Base-by-base conservation (phyloP, 2,888 invertebrate genomes). In the Drosophila diplacantha region DNA sequence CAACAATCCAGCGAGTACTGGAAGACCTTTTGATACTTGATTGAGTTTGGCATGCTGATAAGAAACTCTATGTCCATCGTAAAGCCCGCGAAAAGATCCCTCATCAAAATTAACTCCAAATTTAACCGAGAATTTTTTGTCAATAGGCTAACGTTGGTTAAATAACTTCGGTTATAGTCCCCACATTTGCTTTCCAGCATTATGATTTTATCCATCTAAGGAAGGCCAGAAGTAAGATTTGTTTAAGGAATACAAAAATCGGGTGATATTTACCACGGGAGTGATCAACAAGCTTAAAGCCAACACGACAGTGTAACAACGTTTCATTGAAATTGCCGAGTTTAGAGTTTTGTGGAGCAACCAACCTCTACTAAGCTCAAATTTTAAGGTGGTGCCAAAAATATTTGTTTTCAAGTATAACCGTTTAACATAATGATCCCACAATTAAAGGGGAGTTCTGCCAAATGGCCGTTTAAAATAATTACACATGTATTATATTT, bases 1-100 rank as follows among this genome's bases (percentile, higher is more conserved):
- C 85, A 85, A 34, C 81, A 56, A 43, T 85, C 74, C 16, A 85
- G 41, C 1, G 71, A 55, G 18, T 68, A 71, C 18, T 71, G 49
- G 22, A 76, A 75, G n/a, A 81, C 50, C 24, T 34, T 68, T 2
- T 69, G 66, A 31, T 53, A 72, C 1, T 11, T 20, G 2, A 38
- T 31, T 0, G 69, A 37, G 9, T 49, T 49, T 0, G 12, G 8
- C 12, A 46, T 51, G 7, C 57, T 58, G 5, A 61, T 46, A 0
- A 61, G 55, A 6, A 77, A 73, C 5, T 65, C 57, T 24, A 81
- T 41, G 9, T 66, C 59, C n/a, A 71, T 32, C 1, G 46, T 56
- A 1, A 79, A 20, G 32, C 77, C 77, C 0, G 31, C 0, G 0
- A 58, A 24, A 5, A 75, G 18, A 2, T 18, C 1, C 3, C 11